A percentile compares a stretch with the other conserved stretches of the same genome.
Evolutionary conservation across 2,888 invertebrate species (phyloP).

Genomic region (Papilio elwesi): DNA sequence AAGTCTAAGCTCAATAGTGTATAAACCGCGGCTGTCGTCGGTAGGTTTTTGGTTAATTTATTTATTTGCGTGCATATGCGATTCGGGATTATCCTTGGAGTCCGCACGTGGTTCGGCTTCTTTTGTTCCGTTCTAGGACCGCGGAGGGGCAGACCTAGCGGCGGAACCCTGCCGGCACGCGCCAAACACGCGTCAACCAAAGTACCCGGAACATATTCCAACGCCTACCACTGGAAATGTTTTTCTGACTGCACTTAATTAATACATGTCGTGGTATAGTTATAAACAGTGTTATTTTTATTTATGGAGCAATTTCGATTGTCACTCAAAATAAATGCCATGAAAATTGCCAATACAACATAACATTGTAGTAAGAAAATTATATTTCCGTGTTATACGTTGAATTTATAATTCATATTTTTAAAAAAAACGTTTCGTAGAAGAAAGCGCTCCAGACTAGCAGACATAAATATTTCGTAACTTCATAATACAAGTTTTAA

Average conservation of each 20-base stretch:
- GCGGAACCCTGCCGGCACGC: conserved; percentile 47
- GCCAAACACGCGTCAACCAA: conserved; percentile 60
- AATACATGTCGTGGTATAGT: conserved; percentile 67
- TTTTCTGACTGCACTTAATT: conserved; percentile 79
- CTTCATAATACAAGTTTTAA: too few species aligned
- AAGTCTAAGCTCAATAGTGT: conserved; percentile 54
- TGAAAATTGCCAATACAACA: too few species aligned
- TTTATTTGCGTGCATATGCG: conserved; percentile 78
- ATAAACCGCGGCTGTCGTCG: conserved; percentile 52
- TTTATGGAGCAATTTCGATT: conserved; percentile 19
- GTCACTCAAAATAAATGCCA: not conserved
- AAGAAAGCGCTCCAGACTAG: too few species aligned
- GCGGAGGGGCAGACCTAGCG: conserved; percentile 37
- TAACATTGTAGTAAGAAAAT: not conserved
- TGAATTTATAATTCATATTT: not conserved
- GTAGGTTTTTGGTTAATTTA: conserved; percentile 74
- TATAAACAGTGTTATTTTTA: conserved; percentile 54
- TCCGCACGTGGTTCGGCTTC: conserved; percentile 52
- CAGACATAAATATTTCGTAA: not conserved
- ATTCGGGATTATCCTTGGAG: conserved; percentile 69
- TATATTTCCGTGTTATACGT: not conserved
- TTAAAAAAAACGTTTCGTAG: not conserved
- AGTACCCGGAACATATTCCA: conserved; percentile 71
- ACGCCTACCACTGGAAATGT: conserved; percentile 71
- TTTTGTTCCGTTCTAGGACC: conserved; percentile 15